Conservation (phyloP, 2,113 vertebrate genomes). For the Mirza zaza region DNA sequence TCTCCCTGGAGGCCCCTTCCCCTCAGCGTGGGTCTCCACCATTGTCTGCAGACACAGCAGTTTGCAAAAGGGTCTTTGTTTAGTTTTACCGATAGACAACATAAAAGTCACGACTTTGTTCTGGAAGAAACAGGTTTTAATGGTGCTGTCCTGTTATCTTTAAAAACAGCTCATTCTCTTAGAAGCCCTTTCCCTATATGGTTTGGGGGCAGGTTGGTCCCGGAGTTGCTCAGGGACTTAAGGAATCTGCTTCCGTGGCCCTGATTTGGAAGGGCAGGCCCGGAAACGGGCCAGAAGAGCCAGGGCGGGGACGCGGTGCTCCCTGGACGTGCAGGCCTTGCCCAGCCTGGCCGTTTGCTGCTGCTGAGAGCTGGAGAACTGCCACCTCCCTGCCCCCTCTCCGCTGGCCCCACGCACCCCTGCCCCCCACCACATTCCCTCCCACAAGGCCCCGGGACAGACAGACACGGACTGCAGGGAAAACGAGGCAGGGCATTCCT, state of each 20-base stretch:
- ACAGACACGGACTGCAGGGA: neutral
- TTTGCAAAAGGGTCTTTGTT: neutral
- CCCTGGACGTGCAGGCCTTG: fast-evolving
- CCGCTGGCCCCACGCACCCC: neutral
- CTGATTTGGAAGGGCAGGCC: neutral
- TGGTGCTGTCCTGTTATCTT: neutral
- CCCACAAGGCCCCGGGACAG: neutral
- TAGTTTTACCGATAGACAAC: neutral
- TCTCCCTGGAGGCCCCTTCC: neutral
- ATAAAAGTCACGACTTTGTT: neutral
- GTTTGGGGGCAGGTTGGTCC: neutral
- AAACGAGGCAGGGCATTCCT: neutral
- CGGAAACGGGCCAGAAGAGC: neutral
- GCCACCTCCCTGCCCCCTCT: neutral
- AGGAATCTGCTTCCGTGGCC: neutral
- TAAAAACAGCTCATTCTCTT: neutral
- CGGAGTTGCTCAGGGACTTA: neutral
- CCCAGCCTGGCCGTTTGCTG: neutral
- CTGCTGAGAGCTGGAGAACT: neutral
- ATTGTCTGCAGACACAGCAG: fast-evolving
- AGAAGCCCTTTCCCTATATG: neutral
- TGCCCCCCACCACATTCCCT: too few relatives aligned
- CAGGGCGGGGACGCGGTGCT: neutral
- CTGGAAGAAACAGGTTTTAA: neutral
- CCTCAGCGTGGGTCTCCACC: neutral